Conservation (phyloP, 1,140 invertebrate species). For the Dysdera silvatica region DNA sequence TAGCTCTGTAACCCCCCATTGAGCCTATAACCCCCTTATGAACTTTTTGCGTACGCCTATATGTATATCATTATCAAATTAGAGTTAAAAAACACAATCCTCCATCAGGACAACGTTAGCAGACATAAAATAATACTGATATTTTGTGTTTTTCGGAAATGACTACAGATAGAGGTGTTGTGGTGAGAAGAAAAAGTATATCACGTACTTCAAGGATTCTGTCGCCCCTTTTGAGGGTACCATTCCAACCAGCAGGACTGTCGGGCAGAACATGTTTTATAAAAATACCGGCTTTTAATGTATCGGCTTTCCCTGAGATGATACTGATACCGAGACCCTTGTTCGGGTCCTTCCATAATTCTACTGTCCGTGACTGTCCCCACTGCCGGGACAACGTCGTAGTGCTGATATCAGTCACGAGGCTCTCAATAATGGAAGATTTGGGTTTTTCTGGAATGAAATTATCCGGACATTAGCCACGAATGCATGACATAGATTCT, state of each 20-base stretch:
- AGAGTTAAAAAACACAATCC: too few relatives aligned
- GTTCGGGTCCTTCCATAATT: conserved; percentile 60
- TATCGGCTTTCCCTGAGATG: conserved; percentile 82
- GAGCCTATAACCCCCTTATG: too few relatives aligned
- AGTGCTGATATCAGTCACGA: conserved; percentile 4
- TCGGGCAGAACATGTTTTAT: conserved; percentile 92
- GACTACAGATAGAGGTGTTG: too few relatives aligned
- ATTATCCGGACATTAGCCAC: neutral
- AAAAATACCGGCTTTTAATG: conserved; percentile 81
- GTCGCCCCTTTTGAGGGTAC: conserved; percentile 65
- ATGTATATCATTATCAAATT: too few relatives aligned
- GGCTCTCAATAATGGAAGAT: conserved; percentile 9
- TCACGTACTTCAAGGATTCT: conserved; percentile 48
- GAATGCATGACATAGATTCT: neutral
- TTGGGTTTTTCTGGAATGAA: conserved; percentile 11
- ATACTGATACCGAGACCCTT: conserved; percentile 88
- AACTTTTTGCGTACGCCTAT: too few relatives aligned
- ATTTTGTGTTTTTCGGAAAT: too few relatives aligned
- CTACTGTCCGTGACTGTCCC: conserved; percentile 70
- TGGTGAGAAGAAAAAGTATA: too few relatives aligned
- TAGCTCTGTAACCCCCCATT: too few relatives aligned
- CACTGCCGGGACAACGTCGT: conserved; percentile 53
- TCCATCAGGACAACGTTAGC: too few relatives aligned
- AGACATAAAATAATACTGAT: too few relatives aligned
- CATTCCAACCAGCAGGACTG: conserved; percentile 86